Evolutionary conservation across 2,113 vertebrate species (phyloP).

Genomic region (Meriones unguiculatus): DNA sequence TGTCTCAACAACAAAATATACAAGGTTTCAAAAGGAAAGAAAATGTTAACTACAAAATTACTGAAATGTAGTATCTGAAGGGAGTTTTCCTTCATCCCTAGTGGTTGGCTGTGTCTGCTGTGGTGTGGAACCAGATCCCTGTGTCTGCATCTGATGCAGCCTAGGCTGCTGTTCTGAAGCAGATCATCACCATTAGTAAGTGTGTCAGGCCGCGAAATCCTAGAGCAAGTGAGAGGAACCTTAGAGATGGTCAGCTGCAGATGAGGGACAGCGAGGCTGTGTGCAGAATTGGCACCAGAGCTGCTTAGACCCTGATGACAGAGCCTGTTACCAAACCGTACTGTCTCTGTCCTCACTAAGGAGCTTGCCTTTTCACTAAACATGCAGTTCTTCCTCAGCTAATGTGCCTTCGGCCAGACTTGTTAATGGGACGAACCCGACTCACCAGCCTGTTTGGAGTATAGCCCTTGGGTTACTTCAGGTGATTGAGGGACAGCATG

Average conservation of each 20-base stretch:
- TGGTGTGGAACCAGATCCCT: slow-evolving; percentile 44
- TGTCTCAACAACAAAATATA: not conserved
- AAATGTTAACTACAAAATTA: not conserved
- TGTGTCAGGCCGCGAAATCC: slow-evolving; percentile 70
- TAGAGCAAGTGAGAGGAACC: slow-evolving; percentile 17
- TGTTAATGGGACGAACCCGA: slow-evolving; percentile 17
- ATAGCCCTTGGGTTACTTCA: slow-evolving; percentile 18
- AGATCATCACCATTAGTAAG: slow-evolving; percentile 21
- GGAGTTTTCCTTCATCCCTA: slow-evolving; percentile 18
- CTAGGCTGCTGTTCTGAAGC: slow-evolving; percentile 52
- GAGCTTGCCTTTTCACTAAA: slow-evolving; percentile 49
- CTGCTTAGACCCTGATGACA: not conserved
- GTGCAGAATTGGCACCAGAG: not conserved
- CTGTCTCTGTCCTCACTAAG: not conserved
- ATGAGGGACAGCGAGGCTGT: slow-evolving; percentile 8
- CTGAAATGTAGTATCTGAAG: not conserved
- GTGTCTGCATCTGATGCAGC: not conserved
- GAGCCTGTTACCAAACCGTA: not conserved
- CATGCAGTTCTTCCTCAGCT: not conserved
- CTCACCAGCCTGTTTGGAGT: not conserved
- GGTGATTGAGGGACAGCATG: slow-evolving; percentile 1
- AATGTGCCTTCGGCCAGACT: slow-evolving; percentile 4
- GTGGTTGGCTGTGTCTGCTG: not conserved
- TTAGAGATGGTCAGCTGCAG: not conserved
- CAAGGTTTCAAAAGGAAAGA: too few relatives aligned